Evolutionary conservation across 2,113 vertebrate genomes (phyloP).

Genomic region (Passer montanus): DNA sequence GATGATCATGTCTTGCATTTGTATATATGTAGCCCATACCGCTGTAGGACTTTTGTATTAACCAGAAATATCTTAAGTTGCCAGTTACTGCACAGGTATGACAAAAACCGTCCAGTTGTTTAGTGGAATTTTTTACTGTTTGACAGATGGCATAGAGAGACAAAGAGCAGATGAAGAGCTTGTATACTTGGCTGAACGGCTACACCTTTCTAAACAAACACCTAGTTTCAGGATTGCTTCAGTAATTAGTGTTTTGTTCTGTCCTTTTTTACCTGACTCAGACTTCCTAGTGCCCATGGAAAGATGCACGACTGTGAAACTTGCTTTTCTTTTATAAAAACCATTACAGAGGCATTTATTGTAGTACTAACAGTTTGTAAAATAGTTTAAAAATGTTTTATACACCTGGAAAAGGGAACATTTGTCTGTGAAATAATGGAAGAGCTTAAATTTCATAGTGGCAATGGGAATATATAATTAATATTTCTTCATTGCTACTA

Average conservation of each 20-base stretch:
- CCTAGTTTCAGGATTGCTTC: not conserved
- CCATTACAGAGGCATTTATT: not conserved
- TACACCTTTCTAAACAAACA: not conserved
- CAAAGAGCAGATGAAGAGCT: not conserved
- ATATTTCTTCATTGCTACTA: not conserved
- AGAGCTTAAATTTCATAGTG: not conserved
- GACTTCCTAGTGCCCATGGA: not conserved
- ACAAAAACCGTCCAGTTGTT: not conserved
- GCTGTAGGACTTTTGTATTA: not conserved
- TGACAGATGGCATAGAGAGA: not conserved
- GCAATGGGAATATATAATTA: slow-evolving; percentile 3
- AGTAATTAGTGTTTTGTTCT: not conserved
- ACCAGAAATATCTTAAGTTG: not conserved
- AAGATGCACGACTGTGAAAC: not conserved
- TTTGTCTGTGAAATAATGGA: slow-evolving; percentile 1
- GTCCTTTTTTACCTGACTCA: not conserved
- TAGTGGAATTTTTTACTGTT: not conserved
- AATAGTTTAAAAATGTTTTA: not conserved
- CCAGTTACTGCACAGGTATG: not conserved
- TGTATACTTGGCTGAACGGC: not conserved
- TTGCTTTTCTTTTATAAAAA: not conserved
- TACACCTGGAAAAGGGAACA: not conserved
- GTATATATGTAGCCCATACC: not conserved
- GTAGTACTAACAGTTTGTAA: not conserved
- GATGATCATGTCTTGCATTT: not conserved